Evolutionary conservation across 2,113 vertebrate species (phyloP).

Genomic region (Tenrec ecaudatus): DNA sequence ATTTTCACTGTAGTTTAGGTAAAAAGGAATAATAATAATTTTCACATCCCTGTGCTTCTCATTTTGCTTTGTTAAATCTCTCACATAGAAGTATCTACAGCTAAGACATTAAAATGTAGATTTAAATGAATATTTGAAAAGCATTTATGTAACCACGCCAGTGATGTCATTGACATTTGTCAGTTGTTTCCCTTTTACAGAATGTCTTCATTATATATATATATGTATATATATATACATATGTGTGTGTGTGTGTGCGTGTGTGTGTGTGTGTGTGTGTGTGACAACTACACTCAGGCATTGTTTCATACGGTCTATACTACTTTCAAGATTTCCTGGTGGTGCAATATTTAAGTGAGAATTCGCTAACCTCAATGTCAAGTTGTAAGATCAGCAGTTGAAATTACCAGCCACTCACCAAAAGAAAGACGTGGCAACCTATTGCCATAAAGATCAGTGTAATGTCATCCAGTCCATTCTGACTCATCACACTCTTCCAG

Average conservation of each 20-base stretch:
- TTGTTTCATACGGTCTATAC: not conserved
- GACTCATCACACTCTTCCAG: not conserved
- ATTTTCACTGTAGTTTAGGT: not conserved
- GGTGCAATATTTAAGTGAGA: not conserved
- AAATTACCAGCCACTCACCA: not conserved
- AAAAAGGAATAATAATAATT: not conserved
- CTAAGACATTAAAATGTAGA: not conserved
- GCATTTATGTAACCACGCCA: not conserved
- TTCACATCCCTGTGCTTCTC: not conserved
- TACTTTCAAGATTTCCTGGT: not conserved
- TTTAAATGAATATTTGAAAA: not conserved
- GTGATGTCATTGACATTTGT: not conserved
- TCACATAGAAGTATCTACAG: not conserved
- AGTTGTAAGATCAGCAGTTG: not conserved
- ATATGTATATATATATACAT: too few species aligned
- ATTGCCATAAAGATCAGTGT: not conserved
- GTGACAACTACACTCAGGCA: not conserved
- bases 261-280: too few species aligned
- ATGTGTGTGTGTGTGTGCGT: too few species aligned
- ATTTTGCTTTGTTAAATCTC: not conserved
- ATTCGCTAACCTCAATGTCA: not conserved
- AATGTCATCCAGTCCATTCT: not conserved
- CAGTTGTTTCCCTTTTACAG: not conserved
- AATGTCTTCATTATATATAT: not conserved
- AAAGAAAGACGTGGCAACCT: not conserved